Evolutionary conservation across 2,797 vertebrate species (phyloP).

Genomic region (Catamblyrhynchus diadema): DNA sequence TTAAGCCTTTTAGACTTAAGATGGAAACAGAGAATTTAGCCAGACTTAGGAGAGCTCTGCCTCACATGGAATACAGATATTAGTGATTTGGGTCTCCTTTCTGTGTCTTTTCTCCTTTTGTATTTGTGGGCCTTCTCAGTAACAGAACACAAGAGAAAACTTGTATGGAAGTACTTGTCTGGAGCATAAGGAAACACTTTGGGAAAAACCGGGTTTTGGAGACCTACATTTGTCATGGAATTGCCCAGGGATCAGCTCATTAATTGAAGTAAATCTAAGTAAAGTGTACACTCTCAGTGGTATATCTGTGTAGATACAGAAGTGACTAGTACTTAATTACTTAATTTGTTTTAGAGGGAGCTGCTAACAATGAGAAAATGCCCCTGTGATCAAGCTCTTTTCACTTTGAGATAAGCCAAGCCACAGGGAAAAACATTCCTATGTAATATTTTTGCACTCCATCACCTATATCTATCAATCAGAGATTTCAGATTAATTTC

Average conservation of each 20-base stretch:
- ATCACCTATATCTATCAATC: not conserved
- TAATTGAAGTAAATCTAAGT: not conserved
- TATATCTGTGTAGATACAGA: not conserved
- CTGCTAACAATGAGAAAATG: not conserved
- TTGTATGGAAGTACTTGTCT: not conserved
- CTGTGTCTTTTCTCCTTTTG: not conserved
- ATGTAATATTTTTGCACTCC: not conserved
- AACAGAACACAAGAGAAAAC: not conserved
- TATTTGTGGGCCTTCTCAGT: not conserved
- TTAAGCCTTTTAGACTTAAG: not conserved
- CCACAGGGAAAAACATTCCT: not conserved
- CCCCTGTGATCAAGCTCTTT: not conserved
- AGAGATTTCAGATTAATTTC: not conserved
- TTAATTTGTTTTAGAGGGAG: not conserved
- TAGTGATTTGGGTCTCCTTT: not conserved
- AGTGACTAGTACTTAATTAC: not conserved
- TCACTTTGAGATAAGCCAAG: not conserved
- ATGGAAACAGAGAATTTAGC: not conserved
- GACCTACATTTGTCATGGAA: not conserved
- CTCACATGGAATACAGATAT: not conserved
- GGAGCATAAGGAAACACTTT: not conserved
- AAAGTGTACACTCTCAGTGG: not conserved
- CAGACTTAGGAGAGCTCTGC: not conserved
- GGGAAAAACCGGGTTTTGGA: not conserved
- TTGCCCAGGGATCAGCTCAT: not conserved